Evolutionary conservation across 2,113 vertebrate genomes (phyloP).

Genomic region (Trinectes maculatus): DNA sequence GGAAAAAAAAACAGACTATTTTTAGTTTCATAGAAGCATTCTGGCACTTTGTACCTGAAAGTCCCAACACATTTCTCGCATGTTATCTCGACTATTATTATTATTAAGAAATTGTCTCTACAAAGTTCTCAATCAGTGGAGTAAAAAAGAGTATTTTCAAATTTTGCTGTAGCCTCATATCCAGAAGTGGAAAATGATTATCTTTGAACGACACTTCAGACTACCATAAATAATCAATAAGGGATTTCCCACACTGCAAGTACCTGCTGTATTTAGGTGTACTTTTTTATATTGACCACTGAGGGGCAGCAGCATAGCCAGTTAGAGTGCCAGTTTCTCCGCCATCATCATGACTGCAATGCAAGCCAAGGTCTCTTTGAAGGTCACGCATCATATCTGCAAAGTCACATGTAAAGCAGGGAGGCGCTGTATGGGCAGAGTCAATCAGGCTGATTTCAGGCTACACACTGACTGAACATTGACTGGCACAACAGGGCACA

Average conservation of each 20-base stretch:
- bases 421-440: constrained; percentile 44
- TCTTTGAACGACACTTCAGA: background rate
- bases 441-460: background rate
- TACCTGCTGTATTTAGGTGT: background rate
- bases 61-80: constrained; percentile 3
- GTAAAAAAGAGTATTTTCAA: background rate
- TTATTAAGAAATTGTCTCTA: background rate
- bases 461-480: background rate
- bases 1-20: background rate
- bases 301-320: constrained; percentile 43
- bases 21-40: background rate
- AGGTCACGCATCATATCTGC: constrained; percentile 81
- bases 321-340: constrained; percentile 35
- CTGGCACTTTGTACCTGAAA: background rate
- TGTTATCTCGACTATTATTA: background rate
- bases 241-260: constrained; percentile 18
- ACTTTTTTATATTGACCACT: constrained; percentile 45
- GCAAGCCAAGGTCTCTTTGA: constrained; percentile 77
- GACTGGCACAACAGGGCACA: background rate
- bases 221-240: background rate
- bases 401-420: constrained; percentile 75
- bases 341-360: constrained; percentile 66
- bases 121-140: background rate
- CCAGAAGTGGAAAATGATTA: background rate
- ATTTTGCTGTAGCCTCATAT: background rate